Conservation (phyloP, 2,888 invertebrate species). For the Ophraella communa region DNA sequence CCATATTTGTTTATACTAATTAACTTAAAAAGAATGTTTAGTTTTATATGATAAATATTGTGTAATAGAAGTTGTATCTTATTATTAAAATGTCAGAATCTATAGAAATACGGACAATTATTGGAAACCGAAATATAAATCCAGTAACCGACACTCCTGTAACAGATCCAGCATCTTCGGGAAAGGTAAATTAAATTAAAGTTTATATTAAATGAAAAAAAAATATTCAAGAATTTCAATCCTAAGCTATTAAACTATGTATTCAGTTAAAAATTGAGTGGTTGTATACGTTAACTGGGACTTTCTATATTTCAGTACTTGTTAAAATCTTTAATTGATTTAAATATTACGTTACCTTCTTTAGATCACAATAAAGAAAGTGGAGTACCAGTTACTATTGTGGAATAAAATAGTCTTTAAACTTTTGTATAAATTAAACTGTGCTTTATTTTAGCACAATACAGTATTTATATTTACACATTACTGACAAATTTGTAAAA, state of each 20-base stretch:
- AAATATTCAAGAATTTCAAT: constrained; percentile 1
- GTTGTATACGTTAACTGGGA: too few species aligned
- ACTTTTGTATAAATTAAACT: too few species aligned
- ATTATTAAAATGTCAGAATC: constrained; percentile 55
- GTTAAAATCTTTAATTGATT: too few species aligned
- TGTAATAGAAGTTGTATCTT: neutral
- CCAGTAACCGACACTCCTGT: constrained; percentile 76
- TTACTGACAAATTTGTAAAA: too few species aligned
- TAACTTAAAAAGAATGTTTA: constrained; percentile 17
- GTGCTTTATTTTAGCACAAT: too few species aligned
- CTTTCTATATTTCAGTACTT: too few species aligned
- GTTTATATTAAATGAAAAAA: constrained; percentile 13
- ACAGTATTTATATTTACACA: too few species aligned
- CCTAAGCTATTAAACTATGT: neutral
- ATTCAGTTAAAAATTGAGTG: neutral
- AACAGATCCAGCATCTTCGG: constrained; percentile 75
- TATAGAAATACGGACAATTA: constrained; percentile 57
- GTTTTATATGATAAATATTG: constrained; percentile 11
- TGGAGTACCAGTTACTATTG: too few species aligned
- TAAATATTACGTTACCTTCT: too few species aligned
- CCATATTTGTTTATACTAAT: neutral
- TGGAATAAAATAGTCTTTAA: too few species aligned
- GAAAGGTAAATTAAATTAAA: constrained; percentile 60
- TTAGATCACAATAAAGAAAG: too few species aligned
- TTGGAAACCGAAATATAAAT: constrained; percentile 60